Percentiles rank a stretch among this genome's conserved stretches.
Conservation (phyloP, 2,113 vertebrate species). For the human (Homo sapiens) region DNA sequence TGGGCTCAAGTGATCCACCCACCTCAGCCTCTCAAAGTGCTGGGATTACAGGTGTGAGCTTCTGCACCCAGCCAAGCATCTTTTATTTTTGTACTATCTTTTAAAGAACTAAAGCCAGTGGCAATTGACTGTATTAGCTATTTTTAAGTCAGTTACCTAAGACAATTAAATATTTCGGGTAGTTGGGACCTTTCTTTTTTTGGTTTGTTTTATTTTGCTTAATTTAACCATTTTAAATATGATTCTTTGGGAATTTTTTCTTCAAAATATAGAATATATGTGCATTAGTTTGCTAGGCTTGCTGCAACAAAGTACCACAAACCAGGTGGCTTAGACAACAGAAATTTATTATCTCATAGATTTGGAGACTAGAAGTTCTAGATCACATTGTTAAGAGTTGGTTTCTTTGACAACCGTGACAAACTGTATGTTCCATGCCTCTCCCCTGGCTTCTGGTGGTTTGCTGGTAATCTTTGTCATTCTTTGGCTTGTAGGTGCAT, state of each 20-base stretch:
- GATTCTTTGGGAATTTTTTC: neutral
- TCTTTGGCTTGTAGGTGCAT: neutral
- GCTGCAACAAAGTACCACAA: neutral
- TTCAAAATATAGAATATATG: neutral
- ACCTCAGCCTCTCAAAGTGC: too few species aligned
- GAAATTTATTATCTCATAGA: neutral
- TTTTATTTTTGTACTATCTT: neutral
- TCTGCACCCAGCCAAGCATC: too few species aligned
- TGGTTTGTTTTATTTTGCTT: neutral
- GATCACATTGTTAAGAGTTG: neutral
- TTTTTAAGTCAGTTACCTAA: too few species aligned
- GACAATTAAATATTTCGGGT: too few species aligned
- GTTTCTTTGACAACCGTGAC: neutral
- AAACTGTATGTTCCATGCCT: neutral
- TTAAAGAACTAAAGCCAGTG: neutral
- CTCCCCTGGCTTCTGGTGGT: neutral
- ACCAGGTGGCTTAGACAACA: neutral
- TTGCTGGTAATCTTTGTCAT: neutral
- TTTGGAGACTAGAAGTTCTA: neutral
- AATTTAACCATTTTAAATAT: conserved; percentile 11
- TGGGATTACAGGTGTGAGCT: too few species aligned
- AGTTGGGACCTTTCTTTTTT: too few species aligned
- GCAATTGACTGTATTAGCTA: too few species aligned
- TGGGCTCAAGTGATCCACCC: too few species aligned
- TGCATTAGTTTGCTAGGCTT: neutral